These are phyloP conservation scores for Andrena marginata DNA, from an alignment of 2,888 invertebrate genomes.

Conservation along the genomic window DNA sequence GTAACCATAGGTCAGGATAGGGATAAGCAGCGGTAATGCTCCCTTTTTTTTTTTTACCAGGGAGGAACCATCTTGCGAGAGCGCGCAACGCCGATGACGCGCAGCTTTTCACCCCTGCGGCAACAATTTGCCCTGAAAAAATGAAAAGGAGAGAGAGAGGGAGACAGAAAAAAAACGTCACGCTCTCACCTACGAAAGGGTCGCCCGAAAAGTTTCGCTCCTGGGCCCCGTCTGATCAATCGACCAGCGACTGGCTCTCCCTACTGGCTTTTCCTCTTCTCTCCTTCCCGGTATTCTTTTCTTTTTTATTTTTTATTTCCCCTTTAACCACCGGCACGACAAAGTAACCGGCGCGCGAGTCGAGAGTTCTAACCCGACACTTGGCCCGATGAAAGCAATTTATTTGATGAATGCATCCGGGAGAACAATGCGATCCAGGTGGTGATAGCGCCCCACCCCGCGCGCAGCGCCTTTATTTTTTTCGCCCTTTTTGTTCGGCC, in stretches of 20 bases:
- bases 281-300: no score
- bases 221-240: constrained; percentile 24
- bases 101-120: constrained; percentile 56
- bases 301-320: not conserved
- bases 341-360: constrained; percentile 46
- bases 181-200: constrained; percentile 30
- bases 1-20: constrained; percentile 78
- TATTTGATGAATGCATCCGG: constrained; percentile 60
- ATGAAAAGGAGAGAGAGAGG: not conserved
- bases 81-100: constrained; percentile 60
- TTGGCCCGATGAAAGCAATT: constrained; percentile 65
- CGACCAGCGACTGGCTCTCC: constrained; percentile 16
- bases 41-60: constrained; percentile 73
- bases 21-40: constrained; percentile 74
- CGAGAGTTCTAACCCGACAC: constrained; percentile 57
- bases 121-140: constrained; percentile 30
- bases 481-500: constrained; percentile 24
- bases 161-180: not conserved
- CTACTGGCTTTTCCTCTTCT: no score
- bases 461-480: constrained; percentile 45
- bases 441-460: constrained; percentile 54
- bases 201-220: constrained; percentile 36
- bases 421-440: constrained; percentile 69
- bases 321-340: constrained; percentile 6
- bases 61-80: constrained; percentile 78